These are phyloP conservation scores for Chloroceryle inda DNA, from an alignment of 2,797 vertebrate species.

Conservation along the genomic window DNA sequence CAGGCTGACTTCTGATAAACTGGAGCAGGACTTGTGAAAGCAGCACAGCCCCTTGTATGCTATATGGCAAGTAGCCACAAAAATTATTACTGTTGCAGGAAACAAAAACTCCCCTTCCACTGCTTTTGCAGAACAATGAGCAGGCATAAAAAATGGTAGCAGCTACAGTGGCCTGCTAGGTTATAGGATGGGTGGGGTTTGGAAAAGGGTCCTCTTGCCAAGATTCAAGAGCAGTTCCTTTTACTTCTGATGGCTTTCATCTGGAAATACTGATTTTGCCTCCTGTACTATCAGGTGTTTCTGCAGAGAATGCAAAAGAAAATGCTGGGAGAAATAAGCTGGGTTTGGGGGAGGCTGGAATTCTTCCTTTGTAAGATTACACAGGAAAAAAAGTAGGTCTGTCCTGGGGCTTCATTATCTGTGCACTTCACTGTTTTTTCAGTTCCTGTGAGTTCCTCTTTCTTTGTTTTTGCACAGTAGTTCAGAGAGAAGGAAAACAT, in stretches of 20 bases:
- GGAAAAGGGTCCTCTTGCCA: background rate
- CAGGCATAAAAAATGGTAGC: background rate
- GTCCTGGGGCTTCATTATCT: background rate
- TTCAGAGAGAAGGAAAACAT: background rate
- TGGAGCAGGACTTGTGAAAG: background rate
- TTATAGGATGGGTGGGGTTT: constrained; percentile 22
- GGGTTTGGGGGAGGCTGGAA: background rate
- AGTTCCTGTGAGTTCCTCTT: background rate
- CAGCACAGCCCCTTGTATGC: background rate
- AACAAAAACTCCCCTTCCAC: constrained; percentile 33
- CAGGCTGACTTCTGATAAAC: background rate
- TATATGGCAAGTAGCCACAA: constrained; percentile 36
- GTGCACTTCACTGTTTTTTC: background rate
- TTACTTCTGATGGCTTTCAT: background rate
- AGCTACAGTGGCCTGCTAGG: background rate
- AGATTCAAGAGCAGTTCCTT: background rate
- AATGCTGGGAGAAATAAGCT: background rate
- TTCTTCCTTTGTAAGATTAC: background rate
- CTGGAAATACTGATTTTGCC: background rate
- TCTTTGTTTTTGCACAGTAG: background rate
- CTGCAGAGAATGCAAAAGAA: background rate
- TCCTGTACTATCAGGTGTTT: background rate
- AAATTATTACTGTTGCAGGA: constrained; percentile 32
- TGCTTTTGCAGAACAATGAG: constrained; percentile 50
- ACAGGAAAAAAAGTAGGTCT: background rate